phyloP scores from a whole-genome alignment of 2,113 vertebrate genomes.

The Martes martes region DNA sequence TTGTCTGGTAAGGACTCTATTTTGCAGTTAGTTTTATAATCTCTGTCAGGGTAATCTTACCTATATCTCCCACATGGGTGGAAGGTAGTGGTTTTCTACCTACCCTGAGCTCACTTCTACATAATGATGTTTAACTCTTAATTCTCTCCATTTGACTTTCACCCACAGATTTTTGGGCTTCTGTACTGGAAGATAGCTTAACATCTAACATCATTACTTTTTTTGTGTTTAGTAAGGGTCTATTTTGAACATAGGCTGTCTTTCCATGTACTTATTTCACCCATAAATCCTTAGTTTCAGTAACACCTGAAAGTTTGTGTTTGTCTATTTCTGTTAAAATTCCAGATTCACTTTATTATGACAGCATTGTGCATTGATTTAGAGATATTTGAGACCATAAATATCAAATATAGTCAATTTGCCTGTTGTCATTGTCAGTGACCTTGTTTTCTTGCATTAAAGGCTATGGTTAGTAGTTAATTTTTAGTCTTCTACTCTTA shows the following conservation, averaged over 20 bases:
- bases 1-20: not conserved
- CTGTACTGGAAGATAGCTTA: not conserved
- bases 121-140: not conserved
- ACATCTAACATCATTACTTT: not conserved
- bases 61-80: not conserved
- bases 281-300: not conserved
- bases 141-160: not conserved
- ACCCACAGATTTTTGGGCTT: not conserved
- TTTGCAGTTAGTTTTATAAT: not conserved
- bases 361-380: not conserved
- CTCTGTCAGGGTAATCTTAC: not conserved
- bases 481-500: not conserved
- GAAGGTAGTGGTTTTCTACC: not conserved
- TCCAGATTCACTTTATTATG: conserved; percentile 21
- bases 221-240: not conserved
- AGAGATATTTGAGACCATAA: not conserved
- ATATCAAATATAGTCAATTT: not conserved
- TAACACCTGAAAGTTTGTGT: not conserved
- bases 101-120: not conserved
- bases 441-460: conserved; percentile 6
- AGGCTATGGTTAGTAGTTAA: not conserved
- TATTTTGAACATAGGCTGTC: conserved; percentile 16
- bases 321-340: conserved; percentile 15
- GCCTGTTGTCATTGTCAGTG: not conserved
- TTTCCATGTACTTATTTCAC: not conserved